Evolutionary conservation across 2,113 vertebrate genomes (phyloP).

Genomic region (Penelope pileata): DNA sequence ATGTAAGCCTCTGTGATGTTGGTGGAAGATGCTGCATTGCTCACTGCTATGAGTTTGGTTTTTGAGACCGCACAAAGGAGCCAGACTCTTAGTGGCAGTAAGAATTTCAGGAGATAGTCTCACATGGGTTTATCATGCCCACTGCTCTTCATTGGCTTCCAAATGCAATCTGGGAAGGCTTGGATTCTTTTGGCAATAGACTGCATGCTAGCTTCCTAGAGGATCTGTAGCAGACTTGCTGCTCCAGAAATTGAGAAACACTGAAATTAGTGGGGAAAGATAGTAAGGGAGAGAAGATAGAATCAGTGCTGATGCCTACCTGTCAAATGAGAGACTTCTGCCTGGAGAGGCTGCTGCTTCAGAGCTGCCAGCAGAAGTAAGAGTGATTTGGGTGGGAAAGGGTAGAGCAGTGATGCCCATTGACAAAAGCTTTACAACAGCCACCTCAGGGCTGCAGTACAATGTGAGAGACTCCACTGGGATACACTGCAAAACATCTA

Average conservation of each 20-base stretch:
- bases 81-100: not conserved
- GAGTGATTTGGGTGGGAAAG: not conserved
- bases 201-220: not conserved
- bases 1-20: not conserved
- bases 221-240: not conserved
- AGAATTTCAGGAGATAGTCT: not conserved
- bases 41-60: not conserved
- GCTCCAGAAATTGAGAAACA: not conserved
- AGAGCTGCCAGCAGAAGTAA: fast-evolving
- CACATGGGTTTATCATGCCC: not conserved
- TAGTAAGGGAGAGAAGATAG: not conserved
- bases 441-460: not conserved
- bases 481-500: not conserved
- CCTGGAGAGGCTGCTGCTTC: not conserved
- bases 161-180: not conserved
- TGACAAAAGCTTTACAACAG: not conserved
- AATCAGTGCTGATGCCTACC: not conserved
- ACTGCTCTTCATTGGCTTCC: not conserved
- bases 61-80: not conserved
- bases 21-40: not conserved
- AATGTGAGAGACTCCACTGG: not conserved
- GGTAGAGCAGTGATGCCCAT: not conserved
- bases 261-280: not conserved
- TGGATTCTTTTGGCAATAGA: not conserved
- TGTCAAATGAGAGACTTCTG: not conserved